These are phyloP conservation scores for Mustela erminea DNA, from an alignment of 2,797 vertebrate genomes.

Conservation along the genomic window DNA sequence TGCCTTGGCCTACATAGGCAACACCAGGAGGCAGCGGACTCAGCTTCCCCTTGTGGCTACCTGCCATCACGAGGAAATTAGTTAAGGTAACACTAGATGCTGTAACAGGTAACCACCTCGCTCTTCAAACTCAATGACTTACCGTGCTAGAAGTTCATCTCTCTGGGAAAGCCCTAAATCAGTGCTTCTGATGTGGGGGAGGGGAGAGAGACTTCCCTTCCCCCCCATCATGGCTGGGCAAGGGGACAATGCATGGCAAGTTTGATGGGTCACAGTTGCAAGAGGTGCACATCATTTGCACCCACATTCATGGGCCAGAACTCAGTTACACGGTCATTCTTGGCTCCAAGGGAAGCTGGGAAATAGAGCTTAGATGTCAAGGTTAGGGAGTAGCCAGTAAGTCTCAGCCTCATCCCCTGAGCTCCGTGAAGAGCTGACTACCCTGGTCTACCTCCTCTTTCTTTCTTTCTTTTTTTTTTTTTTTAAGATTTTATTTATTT, in stretches of 20 bases:
- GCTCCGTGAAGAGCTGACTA: not conserved
- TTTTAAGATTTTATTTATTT: too few relatives aligned
- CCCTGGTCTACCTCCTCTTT: accelerated
- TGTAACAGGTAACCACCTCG: not conserved
- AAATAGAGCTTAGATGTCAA: not conserved
- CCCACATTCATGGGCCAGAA: not conserved
- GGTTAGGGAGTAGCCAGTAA: not conserved
- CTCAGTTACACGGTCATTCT: not conserved
- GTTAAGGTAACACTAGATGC: not conserved
- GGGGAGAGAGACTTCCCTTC: not conserved
- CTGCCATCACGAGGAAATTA: accelerated
- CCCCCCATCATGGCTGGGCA: not conserved
- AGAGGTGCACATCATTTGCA: not conserved
- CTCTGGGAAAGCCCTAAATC: not conserved
- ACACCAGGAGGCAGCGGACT: not conserved
- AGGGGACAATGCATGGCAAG: not conserved
- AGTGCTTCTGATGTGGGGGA: not conserved
- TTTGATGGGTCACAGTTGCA: not conserved
- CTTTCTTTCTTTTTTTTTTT: too few relatives aligned
- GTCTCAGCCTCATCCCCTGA: not conserved
- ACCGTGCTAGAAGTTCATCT: not conserved
- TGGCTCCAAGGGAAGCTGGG: not conserved
- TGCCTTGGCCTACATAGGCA: accelerated
- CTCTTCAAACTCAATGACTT: not conserved
- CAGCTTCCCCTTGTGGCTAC: not conserved